phyloP scores from a whole-genome alignment of 2,113 vertebrate genomes.

The Psittacara wagleri region DNA sequence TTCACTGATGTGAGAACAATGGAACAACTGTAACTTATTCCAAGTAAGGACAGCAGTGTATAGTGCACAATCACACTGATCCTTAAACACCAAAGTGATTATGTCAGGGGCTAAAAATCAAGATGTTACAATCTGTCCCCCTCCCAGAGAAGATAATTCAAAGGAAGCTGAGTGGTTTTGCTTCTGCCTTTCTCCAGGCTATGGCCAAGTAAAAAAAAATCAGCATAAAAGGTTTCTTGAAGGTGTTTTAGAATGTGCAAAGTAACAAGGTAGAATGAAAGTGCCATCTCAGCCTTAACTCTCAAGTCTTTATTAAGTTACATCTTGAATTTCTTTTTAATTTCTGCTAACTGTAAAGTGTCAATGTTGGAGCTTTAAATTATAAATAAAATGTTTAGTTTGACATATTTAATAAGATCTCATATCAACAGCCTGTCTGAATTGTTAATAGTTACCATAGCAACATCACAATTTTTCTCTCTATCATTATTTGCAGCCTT shows the following conservation, averaged over 20 bases:
- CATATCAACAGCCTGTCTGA: slow-evolving; percentile 57
- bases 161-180: background rate
- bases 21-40: background rate
- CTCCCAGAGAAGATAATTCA: background rate
- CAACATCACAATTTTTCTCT: slow-evolving; percentile 46
- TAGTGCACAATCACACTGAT: background rate
- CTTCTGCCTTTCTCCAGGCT: background rate
- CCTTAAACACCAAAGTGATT: background rate
- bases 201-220: background rate
- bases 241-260: background rate
- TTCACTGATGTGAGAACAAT: background rate
- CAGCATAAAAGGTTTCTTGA: background rate
- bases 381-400: slow-evolving; percentile 59
- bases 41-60: background rate
- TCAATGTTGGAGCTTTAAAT: slow-evolving; percentile 6
- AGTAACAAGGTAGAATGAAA: slow-evolving; percentile 16
- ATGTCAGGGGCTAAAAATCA: background rate
- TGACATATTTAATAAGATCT: slow-evolving; percentile 54
- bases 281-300: background rate
- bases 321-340: slow-evolving; percentile 40
- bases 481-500: slow-evolving; percentile 48
- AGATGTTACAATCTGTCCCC: background rate
- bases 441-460: slow-evolving; percentile 59
- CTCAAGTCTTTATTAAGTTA: slow-evolving; percentile 6
- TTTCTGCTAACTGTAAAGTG: slow-evolving; percentile 25